Percentiles rank a stretch among this genome's conserved stretches.
Conservation (phyloP, 2,113 vertebrate species). For the Pygoscelis antarcticus region DNA sequence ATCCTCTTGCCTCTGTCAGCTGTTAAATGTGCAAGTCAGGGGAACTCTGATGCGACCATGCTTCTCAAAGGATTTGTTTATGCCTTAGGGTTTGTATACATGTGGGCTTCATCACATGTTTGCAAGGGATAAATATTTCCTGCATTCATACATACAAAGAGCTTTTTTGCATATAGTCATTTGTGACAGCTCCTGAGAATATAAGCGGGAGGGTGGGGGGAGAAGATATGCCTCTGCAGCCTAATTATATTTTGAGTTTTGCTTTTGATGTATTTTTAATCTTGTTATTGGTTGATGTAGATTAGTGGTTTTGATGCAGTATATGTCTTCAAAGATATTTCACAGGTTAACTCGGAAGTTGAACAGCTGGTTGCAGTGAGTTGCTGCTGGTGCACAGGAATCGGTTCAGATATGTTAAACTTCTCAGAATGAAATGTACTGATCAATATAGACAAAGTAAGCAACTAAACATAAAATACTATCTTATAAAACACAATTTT, state of each 20-base stretch:
- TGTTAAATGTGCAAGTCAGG: neutral
- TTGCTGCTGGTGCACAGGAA: neutral
- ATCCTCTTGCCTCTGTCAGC: neutral
- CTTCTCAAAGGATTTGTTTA: conserved; percentile 25
- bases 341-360: neutral
- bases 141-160: neutral
- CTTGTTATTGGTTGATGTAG: neutral
- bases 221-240: neutral
- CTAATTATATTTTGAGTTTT: neutral
- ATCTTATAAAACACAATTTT: neutral
- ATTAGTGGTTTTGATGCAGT: neutral
- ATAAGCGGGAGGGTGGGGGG: neutral
- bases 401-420: neutral
- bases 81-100: neutral
- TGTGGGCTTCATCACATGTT: neutral
- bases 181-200: conserved; percentile 4
- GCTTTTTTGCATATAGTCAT: neutral
- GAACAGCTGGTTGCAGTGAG: neutral
- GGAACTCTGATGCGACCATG: neutral
- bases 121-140: neutral
- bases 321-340: conserved; percentile 18
- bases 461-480: neutral
- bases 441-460: neutral
- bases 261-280: conserved; percentile 41
- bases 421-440: neutral